Evolutionary conservation across 2,113 vertebrate species (phyloP).

Genomic region (Anser brachyrhynchus): DNA sequence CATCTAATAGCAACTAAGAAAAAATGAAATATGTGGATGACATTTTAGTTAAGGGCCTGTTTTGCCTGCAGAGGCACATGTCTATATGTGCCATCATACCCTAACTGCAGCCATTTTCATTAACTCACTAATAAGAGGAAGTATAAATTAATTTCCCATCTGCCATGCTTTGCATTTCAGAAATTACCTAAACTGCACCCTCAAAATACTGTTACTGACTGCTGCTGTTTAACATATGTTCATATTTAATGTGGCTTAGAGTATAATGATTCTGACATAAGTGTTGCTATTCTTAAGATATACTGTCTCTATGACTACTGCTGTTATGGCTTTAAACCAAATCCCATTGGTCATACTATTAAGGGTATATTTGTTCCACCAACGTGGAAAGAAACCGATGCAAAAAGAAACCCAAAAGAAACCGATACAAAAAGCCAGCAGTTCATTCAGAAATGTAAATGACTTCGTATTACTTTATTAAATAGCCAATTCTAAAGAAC

Average conservation of each 20-base stretch:
- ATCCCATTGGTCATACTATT: fast-evolving
- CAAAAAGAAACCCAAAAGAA: not conserved
- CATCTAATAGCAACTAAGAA: not conserved
- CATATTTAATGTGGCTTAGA: too few species aligned
- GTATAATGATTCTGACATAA: not conserved
- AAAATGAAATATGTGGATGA: fast-evolving
- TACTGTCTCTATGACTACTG: fast-evolving
- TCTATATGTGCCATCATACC: not conserved
- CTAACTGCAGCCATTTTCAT: fast-evolving
- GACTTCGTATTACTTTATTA: slow-evolving; percentile 65
- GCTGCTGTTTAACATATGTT: too few species aligned
- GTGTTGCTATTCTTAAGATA: not conserved
- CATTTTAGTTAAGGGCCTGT: not conserved
- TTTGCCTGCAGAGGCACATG: not conserved
- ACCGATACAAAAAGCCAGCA: not conserved
- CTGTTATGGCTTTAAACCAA: not conserved
- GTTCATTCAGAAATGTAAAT: not conserved
- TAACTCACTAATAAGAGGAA: not conserved
- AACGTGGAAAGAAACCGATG: not conserved
- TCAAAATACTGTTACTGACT: not conserved
- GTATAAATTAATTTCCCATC: not conserved
- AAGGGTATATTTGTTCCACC: not conserved
- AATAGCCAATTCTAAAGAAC: slow-evolving; percentile 56
- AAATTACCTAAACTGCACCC: not conserved
- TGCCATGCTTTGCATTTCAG: not conserved